A percentile compares a stretch with the other conserved stretches of the same genome.
Conservation (phyloP, 2,113 vertebrate species). For the Anhinga rufa region DNA sequence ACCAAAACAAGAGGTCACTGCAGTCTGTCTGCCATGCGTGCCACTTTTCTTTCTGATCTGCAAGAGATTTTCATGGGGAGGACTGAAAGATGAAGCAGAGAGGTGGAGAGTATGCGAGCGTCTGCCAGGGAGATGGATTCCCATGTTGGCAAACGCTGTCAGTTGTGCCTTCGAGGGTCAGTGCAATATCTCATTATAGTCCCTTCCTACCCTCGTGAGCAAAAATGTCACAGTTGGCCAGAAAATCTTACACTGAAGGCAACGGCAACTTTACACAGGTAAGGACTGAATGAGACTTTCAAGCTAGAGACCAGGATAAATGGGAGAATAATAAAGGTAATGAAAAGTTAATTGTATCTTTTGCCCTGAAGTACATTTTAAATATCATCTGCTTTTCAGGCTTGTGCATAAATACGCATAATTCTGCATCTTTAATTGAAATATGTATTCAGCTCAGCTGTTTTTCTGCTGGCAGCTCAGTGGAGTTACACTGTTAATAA, state of each 20-base stretch:
- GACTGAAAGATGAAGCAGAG: neutral
- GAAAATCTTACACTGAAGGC: neutral
- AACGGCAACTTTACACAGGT: neutral
- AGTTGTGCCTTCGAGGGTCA: neutral
- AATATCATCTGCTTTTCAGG: neutral
- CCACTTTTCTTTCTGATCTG: neutral
- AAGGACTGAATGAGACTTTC: neutral
- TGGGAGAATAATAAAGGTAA: neutral
- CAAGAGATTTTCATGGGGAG: neutral
- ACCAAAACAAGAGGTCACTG: slow-evolving; percentile 11
- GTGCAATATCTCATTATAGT: neutral
- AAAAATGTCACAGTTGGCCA: neutral
- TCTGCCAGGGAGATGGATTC: neutral
- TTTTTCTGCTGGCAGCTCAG: neutral
- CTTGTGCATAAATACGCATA: neutral
- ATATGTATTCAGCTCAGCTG: neutral
- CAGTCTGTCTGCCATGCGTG: neutral
- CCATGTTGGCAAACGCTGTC: neutral
- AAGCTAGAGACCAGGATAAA: neutral
- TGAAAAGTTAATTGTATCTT: slow-evolving; percentile 2
- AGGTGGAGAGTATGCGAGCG: neutral
- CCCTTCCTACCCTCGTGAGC: neutral
- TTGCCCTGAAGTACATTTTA: neutral
- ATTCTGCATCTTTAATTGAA: slow-evolving; percentile 20
- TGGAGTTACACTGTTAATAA: neutral